Evolutionary conservation across 2,888 invertebrate species (phyloP), one percentile per base, ranked within the genome.

Genomic region (Cerceris rybyensis): DNA sequence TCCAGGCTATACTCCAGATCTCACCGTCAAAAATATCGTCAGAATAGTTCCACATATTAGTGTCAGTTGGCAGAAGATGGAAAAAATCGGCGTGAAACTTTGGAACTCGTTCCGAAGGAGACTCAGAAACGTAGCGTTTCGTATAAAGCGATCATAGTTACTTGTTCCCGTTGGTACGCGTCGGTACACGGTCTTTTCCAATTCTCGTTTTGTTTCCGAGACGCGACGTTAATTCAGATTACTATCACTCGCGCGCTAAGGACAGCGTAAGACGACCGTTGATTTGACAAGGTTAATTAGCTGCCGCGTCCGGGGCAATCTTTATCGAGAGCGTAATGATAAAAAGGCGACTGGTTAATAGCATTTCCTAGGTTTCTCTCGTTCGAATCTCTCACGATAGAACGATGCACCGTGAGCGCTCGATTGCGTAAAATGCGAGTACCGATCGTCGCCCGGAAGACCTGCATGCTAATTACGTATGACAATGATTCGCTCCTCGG

Each of bases 301-400:
- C 59, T 66, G 59, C 67, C 71, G 50, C 17, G 65, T 61, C 41
- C 52, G 7, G 59, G 66, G 61, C 70, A 75, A 70, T 82, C 74
- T 78, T 75, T 84, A 81, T 84, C 71, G 41, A 52, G 49, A 66
- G 59, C 16, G 42, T 6, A 9, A 17, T 11, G 39, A 61, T 69
- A 59, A 81, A 55, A 11, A 50, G 28, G 58, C 63, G 68, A 71
- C 54, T 57, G 66, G 70, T 65, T 74, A 54, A 65, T 61, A 70
- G 70, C 55, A 78, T 86, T 84, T 84, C 81, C 83, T 85, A 78
- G 75, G 86, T 84, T 84, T 86, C 84, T 76, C 84, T 68, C 55
- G 64, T 58, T 39, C 78, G 68, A 77, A 83, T 81, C 84, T 86
- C 78, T 86, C 78, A 86, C 86, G 78, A 86, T 72, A 66, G 68